Evolutionary conservation across 2,113 vertebrate species (phyloP).

Genomic region (Arothron firmamentum): DNA sequence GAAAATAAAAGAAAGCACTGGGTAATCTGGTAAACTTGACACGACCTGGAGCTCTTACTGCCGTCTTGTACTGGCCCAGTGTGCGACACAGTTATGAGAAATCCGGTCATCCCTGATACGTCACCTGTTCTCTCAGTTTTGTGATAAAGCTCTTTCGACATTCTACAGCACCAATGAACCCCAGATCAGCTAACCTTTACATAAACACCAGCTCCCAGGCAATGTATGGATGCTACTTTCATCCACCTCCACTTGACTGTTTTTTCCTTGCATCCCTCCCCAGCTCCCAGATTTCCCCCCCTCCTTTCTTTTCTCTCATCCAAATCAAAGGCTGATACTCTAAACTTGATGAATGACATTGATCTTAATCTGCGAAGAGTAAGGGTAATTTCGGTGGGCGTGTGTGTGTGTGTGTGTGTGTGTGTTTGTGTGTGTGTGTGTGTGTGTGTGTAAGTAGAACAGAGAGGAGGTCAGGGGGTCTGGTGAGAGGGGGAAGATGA

Average conservation of each 20-base stretch:
- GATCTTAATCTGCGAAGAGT: conserved; percentile 73
- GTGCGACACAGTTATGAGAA: neutral
- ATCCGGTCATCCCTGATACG: too few relatives aligned
- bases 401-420: conserved; percentile 59
- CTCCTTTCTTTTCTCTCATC: conserved; percentile 72
- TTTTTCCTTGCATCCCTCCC: conserved; percentile 57
- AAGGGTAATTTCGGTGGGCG: conserved; percentile 67
- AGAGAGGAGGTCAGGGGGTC: conserved; percentile 74
- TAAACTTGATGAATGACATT: conserved; percentile 73
- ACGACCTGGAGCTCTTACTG: neutral
- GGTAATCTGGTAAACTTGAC: neutral
- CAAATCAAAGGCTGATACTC: conserved; percentile 77
- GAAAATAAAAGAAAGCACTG: neutral
- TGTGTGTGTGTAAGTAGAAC: conserved; percentile 71
- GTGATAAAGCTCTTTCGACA: too few relatives aligned
- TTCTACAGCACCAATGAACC: neutral
- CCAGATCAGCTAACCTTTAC: conserved; percentile 13
- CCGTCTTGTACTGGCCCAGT: neutral
- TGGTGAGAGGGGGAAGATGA: conserved; percentile 76
- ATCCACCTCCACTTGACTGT: conserved; percentile 42
- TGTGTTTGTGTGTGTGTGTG: conserved; percentile 59
- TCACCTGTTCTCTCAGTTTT: neutral
- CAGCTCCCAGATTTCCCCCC: conserved; percentile 59
- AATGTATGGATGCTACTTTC: conserved; percentile 49
- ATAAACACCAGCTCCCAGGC: conserved; percentile 21